Conservation (phyloP, 23 tunicate species). For the Styela plicata region DNA sequence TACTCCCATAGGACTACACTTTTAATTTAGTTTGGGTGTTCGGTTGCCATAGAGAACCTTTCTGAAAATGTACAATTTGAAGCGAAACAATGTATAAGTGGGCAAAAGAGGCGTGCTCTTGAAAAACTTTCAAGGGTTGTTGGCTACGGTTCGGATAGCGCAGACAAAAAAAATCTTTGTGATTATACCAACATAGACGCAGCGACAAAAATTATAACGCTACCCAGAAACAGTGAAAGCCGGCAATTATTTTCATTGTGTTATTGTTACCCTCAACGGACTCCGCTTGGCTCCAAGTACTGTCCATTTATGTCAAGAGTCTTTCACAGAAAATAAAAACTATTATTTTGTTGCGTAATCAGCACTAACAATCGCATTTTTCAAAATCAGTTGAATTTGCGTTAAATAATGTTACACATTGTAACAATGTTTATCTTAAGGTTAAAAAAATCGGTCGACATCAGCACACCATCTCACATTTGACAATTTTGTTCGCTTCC, state of each 20-base stretch:
- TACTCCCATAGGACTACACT: slow-evolving; percentile 19
- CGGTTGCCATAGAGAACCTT: slow-evolving; percentile 17
- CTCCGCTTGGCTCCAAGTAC: background rate
- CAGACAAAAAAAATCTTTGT: slow-evolving; percentile 1
- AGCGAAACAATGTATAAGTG: slow-evolving; percentile 14
- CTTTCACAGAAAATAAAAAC: background rate
- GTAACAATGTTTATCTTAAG: too few species aligned
- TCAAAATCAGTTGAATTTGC: too few species aligned
- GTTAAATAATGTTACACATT: too few species aligned
- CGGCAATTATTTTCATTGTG: slow-evolving; percentile 19
- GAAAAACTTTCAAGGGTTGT: slow-evolving; percentile 16
- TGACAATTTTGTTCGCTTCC: too few species aligned
- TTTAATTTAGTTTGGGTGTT: background rate
- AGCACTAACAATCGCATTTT: background rate
- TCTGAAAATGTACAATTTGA: slow-evolving; percentile 16
- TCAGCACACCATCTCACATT: too few species aligned
- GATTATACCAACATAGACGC: slow-evolving; percentile 14
- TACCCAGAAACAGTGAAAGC: slow-evolving; percentile 4
- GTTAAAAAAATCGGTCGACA: too few species aligned
- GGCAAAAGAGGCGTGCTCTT: slow-evolving; percentile 25
- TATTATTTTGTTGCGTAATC: background rate
- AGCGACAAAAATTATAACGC: slow-evolving; percentile 16
- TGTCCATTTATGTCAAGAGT: background rate
- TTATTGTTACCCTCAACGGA: slow-evolving; percentile 5
- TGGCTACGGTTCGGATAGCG: slow-evolving; percentile 15